Evolutionary conservation across 2,113 vertebrate genomes (phyloP), one percentile per base, ranked within the genome.

Genomic region (Pardalotus punctatus): DNA sequence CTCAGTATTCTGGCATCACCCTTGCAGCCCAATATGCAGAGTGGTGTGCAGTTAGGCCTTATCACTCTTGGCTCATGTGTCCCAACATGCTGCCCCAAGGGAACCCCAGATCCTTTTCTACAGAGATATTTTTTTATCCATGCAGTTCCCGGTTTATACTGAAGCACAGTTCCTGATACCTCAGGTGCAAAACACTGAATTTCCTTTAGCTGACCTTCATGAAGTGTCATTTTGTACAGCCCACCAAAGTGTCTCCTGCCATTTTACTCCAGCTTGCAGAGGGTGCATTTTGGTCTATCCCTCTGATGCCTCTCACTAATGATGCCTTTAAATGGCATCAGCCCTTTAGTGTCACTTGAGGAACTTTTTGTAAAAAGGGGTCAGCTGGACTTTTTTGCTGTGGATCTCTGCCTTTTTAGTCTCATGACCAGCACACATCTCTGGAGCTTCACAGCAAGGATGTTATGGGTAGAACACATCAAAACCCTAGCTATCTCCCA

Each of bases 401-500:
- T 36, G 73, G 43, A 45, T 4, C 5, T 51, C 14, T 40, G 14
- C 14, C 3, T 80, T 82, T 76, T 40, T 25, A 71, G 31, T 5
- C 11, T 45, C 8, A 33, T 21, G 33, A 31, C 2, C 13, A 57
- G 5, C 33, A 14, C 10, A 35, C 16, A 38, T 33, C n/a, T 58
- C 25, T 70, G 17, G 27, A 76, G 54, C 11, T 69, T 78, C 40
- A n/a, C 23, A 71, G 23, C 15, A 73, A 73, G 6, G 40, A 22
- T 60, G 3, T 50, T 77, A 28, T 4, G 2, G 6, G 11, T n/a
- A 54, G 17, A 60, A 47, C 15, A 31, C 0, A 1, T 36, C 27
- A 73, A 78, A 77, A 42, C 4, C 25, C 14, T 60, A 7, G 9
- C 22, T 31, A 3, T 27, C 5, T 73, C 14, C 15, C 48, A 78